Evolutionary conservation across 2,797 vertebrate species (phyloP), one percentile per base, ranked within the genome.

Genomic region (Muscicapa striata): DNA sequence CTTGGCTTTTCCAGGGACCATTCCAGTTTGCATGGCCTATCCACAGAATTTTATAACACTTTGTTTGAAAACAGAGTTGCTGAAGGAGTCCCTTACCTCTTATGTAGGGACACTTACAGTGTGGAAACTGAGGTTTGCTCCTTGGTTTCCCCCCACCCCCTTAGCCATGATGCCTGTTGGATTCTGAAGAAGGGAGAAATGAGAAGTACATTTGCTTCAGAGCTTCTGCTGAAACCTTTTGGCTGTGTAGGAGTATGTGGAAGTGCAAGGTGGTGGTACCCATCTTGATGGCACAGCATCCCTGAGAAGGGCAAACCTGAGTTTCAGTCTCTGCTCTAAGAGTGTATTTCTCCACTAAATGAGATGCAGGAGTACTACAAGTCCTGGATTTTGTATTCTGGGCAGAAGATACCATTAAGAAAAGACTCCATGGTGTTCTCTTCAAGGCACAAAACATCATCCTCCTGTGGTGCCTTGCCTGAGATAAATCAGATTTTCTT

Each of bases 31-130:
- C 21, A 59, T 93, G 66, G 23, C 49, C 32, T 61, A 12, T 63
- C 64, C 48, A 61, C 11, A 72, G 51, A 68, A n/a, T 11, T 20
- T n/a, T 27, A 9, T 17, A 29, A 43, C 16, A 15, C 54, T 63
- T 75, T 13, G 6, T 57, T 66, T 68, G 61, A 59, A 80, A 77
- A 21, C 20, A 36, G 7, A 76, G 41, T 5, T 73, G 52, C 22
- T 5, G 3, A 43, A 63, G 73, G 40, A 74, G 52, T 64, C 43
- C 6, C 36, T 66, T 57, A 36, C 21, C 13, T 83, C 52, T 77
- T 74, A 23, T 0, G 1, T 0, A 80, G 48, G 40, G n/a, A 41
- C 45, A 57, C 29, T 18, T 48, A 8, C 0, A 0, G 16, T 18
- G 14, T 54, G 51, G 81, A 73, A 73, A 82, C 59, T 13, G 46